Conservation (phyloP, 2,888 invertebrate species). For the Micropterix aruncella region DNA sequence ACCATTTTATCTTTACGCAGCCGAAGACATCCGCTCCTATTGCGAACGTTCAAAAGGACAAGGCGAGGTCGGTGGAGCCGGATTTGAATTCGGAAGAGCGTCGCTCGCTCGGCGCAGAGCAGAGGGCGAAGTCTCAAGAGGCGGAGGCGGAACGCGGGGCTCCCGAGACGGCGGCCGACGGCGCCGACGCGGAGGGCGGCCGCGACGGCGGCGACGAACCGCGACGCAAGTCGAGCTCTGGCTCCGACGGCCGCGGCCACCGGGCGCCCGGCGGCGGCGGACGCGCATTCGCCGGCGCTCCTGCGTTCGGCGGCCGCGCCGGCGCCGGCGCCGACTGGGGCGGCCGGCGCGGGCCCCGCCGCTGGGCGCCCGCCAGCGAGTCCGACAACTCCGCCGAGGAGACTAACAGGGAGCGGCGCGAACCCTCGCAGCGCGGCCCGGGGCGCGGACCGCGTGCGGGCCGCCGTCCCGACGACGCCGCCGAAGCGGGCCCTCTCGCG, state of each 20-base stretch:
- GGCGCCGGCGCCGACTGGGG: neutral
- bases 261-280: constrained; percentile 28
- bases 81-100: constrained; percentile 10
- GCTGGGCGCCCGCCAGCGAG: constrained; percentile 44
- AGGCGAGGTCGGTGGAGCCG: neutral
- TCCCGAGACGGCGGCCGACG: neutral
- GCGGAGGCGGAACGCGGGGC: neutral
- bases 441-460: neutral
- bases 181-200: neutral
- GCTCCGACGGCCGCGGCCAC: constrained; percentile 32
- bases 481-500: neutral
- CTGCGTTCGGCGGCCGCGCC: neutral
- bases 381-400: constrained; percentile 67
- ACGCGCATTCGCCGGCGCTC: constrained; percentile 32
- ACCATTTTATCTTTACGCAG: too few relatives aligned
- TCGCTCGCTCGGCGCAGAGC: constrained; percentile 10
- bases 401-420: constrained; percentile 20
- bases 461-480: neutral
- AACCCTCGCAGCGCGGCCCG: neutral
- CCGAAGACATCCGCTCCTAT: neutral
- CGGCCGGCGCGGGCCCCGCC: neutral
- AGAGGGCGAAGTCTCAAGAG: constrained; percentile 5
- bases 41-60: neutral
- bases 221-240: constrained; percentile 32
- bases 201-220: constrained; percentile 22